Percentiles rank a stretch among this genome's conserved stretches.
These are phyloP conservation scores for roundworm (Caenorhabditis elegans) DNA, from an alignment of 1,140 invertebrate genomes.

Conservation along the genomic window WBcel235 BX284606.5:2569001-2569500, in stretches of 20 bases:
- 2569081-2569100: no score
- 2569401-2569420: not conserved
- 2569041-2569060: no score
- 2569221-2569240: constrained; percentile 35
- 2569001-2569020: no score
- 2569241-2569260: constrained; percentile 33
- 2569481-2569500: constrained; percentile 37
- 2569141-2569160: not conserved
- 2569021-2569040: no score
- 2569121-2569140: not conserved
- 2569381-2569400: not conserved
- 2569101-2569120: not conserved
- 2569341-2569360: constrained; percentile 34
- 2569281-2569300: constrained; percentile 35
- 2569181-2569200: not conserved
- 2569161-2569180: not conserved
- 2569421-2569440: constrained; percentile 37
- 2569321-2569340: constrained; percentile 31
- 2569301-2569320: constrained; percentile 17
- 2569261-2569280: not conserved
- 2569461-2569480: constrained; percentile 20
- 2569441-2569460: constrained; percentile 14
- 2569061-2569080: no score
- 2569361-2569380: constrained; percentile 21
- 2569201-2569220: constrained; percentile 33